Evolutionary conservation across 1,140 invertebrate species (phyloP).

Genomic region (Drosophila grimshawi): DNA sequence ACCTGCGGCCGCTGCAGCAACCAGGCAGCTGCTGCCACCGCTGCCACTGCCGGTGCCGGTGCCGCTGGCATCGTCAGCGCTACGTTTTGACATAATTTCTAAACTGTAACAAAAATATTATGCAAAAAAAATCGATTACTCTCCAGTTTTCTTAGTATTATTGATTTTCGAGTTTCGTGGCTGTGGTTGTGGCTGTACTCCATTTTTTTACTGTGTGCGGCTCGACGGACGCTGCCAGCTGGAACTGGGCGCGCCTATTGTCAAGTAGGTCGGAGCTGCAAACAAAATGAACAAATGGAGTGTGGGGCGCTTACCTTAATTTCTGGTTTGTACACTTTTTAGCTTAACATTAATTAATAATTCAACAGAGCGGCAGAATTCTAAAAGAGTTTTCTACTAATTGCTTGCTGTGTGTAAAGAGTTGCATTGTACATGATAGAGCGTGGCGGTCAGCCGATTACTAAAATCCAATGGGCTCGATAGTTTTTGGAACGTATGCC

Average conservation of each 20-base stretch:
- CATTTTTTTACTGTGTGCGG: conserved; percentile 69
- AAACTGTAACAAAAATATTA: conserved; percentile 38
- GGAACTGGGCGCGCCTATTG: conserved; percentile 9
- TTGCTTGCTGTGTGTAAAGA: conserved; percentile 44
- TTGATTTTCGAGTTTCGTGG: conserved; percentile 69
- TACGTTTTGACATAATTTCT: conserved; percentile 89
- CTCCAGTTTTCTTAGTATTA: conserved; percentile 55
- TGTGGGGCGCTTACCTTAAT: conserved; percentile 60
- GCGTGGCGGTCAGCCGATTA: conserved; percentile 23
- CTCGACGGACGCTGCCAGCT: conserved; percentile 40
- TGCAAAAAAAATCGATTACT: conserved; percentile 27
- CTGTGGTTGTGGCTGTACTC: conserved; percentile 70
- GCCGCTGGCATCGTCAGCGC: conserved; percentile 86
- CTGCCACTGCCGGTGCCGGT: conserved; percentile 69
- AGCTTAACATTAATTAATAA: conserved; percentile 77
- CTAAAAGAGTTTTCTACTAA: conserved; percentile 44
- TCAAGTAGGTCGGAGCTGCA: not conserved
- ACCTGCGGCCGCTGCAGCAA: conserved; percentile 67
- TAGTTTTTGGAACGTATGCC: not conserved
- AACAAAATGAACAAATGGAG: conserved; percentile 9
- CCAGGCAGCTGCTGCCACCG: conserved; percentile 64
- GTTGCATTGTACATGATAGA: conserved; percentile 36
- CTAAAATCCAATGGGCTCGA: not conserved
- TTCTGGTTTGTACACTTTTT: conserved; percentile 67
- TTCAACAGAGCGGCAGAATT: conserved; percentile 40